Evolutionary conservation across 2,113 vertebrate genomes (phyloP).

Genomic region (Carassius gibelio): DNA sequence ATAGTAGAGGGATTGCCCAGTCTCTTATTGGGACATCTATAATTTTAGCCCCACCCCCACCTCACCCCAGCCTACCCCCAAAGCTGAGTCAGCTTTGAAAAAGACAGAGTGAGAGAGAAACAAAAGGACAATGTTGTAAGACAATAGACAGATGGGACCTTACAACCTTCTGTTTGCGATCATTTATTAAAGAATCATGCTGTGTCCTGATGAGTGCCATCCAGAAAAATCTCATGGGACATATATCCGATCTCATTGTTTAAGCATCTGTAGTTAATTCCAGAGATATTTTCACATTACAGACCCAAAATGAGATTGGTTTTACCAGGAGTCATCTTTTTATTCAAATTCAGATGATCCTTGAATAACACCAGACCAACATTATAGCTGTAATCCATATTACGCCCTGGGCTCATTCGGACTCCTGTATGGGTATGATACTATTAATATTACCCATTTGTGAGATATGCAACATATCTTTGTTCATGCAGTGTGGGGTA

Average conservation of each 20-base stretch:
- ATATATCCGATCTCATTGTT: neutral
- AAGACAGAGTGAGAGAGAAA: neutral
- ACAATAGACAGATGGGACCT: neutral
- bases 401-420: constrained; percentile 9
- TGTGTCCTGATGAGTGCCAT: constrained; percentile 10
- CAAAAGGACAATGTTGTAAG: neutral
- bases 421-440: neutral
- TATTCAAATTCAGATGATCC: neutral
- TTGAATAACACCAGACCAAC: neutral
- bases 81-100: neutral
- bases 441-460: constrained; percentile 41
- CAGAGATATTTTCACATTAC: neutral
- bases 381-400: neutral
- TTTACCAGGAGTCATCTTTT: neutral
- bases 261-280: neutral
- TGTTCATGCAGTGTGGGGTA: constrained; percentile 28
- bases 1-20: neutral
- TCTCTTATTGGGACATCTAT: neutral
- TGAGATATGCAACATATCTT: constrained; percentile 15
- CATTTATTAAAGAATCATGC: constrained; percentile 11
- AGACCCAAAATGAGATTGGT: neutral
- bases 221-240: constrained; percentile 18
- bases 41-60: neutral
- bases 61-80: neutral
- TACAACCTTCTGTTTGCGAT: constrained; percentile 5